These are phyloP conservation scores for Rhinichthys klamathensis DNA, from an alignment of 2,113 vertebrate genomes.

Conservation along the genomic window DNA sequence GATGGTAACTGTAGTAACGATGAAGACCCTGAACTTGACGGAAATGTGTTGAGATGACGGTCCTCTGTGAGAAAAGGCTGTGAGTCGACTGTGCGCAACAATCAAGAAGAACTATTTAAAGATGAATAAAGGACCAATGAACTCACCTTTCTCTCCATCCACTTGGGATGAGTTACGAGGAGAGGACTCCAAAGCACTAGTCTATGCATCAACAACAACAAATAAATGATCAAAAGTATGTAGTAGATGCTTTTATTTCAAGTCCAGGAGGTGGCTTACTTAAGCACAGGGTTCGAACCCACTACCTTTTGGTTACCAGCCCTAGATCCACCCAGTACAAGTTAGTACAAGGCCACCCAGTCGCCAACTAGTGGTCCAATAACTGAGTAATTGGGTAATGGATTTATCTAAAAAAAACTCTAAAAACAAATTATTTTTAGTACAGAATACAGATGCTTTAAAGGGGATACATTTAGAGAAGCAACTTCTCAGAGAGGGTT, in stretches of 20 bases:
- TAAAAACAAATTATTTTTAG: no score
- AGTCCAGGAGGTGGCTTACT: not conserved
- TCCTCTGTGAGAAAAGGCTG: slow-evolving; percentile 80
- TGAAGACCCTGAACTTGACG: slow-evolving; percentile 80
- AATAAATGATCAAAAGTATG: not conserved
- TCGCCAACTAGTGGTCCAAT: not conserved
- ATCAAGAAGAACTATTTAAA: not conserved
- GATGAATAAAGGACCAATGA: not conserved
- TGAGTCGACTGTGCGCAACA: not conserved
- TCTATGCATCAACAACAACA: slow-evolving; percentile 69
- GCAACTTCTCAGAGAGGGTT: not conserved
- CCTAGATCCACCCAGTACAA: not conserved
- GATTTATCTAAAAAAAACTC: no score
- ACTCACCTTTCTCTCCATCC: slow-evolving; percentile 91
- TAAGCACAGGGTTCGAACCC: not conserved
- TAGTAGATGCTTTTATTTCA: not conserved
- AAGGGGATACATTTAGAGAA: not conserved
- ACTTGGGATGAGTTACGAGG: slow-evolving; percentile 92
- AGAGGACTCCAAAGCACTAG: slow-evolving; percentile 85
- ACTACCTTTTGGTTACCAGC: no score
- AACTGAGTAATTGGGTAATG: not conserved
- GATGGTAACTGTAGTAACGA: slow-evolving; percentile 84
- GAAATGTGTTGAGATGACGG: slow-evolving; percentile 85
- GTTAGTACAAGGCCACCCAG: not conserved
- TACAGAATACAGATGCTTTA: no score